These are phyloP conservation scores for Pollenia angustigena DNA, from an alignment of 2,888 invertebrate species.

Conservation along the genomic window DNA sequence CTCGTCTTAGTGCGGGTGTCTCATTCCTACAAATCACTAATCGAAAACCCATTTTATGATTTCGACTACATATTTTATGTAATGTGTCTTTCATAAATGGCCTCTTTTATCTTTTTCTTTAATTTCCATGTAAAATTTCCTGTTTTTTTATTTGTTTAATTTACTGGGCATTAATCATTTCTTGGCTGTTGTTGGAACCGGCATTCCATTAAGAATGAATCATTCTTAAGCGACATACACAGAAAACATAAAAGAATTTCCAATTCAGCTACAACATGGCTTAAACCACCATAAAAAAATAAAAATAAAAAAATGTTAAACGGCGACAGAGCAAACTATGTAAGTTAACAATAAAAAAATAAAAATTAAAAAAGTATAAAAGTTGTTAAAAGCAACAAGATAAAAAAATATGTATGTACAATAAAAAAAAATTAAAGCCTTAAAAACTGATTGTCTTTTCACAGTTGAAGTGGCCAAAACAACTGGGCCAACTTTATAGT, in stretches of 20 bases:
- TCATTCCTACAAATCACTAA: neutral
- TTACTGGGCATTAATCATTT: constrained; percentile 68
- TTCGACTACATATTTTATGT: neutral
- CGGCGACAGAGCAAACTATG: constrained; percentile 51
- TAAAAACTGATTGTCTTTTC: constrained; percentile 62
- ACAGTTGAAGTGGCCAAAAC: constrained; percentile 66
- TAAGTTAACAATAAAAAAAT: constrained; percentile 58
- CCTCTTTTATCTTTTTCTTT: neutral
- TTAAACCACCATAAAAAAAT: constrained; percentile 48
- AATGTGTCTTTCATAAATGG: neutral
- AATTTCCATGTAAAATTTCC: constrained; percentile 39
- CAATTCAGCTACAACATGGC: constrained; percentile 40
- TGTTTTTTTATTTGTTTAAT: constrained; percentile 47
- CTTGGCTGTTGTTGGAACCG: constrained; percentile 37
- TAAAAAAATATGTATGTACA: neutral
- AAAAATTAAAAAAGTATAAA: constrained; percentile 33
- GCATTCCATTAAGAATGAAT: constrained; percentile 70
- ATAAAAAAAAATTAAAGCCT: constrained; percentile 47
- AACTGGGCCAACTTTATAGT: constrained; percentile 64
- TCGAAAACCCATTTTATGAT: neutral
- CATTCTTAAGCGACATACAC: constrained; percentile 30
- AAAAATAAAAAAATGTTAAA: constrained; percentile 55
- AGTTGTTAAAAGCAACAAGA: constrained; percentile 30
- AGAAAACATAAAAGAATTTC: constrained; percentile 56
- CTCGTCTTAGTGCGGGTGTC: neutral